Evolutionary conservation across 2,797 vertebrate genomes (phyloP).

Genomic region (Avahi laniger): DNA sequence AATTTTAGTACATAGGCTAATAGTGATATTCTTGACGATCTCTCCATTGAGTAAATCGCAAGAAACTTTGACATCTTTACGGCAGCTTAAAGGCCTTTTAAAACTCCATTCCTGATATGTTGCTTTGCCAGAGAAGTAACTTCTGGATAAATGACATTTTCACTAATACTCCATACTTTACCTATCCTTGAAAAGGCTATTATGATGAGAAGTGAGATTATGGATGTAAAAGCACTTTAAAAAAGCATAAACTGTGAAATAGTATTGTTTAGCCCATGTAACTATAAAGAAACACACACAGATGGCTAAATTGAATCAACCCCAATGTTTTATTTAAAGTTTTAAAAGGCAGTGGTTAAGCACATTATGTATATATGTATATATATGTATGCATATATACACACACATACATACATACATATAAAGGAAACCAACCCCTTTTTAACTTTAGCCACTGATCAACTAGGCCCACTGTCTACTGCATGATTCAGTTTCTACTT

Average conservation of each 20-base stretch:
- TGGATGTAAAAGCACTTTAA: neutral
- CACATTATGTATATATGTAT: conserved; percentile 70
- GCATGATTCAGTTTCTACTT: conserved; percentile 62
- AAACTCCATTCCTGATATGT: neutral
- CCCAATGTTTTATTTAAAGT: conserved; percentile 80
- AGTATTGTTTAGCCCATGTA: neutral
- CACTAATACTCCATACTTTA: neutral
- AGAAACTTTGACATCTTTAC: neutral
- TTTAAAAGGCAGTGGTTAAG: conserved; percentile 83
- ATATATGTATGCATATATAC: neutral
- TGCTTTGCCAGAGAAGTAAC: conserved; percentile 16
- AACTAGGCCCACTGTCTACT: conserved; percentile 52
- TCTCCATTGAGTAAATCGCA: neutral
- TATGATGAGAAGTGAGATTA: neutral
- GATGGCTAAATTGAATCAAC: conserved; percentile 77
- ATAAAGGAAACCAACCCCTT: conserved; percentile 70
- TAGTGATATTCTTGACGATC: neutral
- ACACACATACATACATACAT: neutral
- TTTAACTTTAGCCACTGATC: conserved; percentile 67
- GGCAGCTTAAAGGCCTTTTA: conserved; percentile 17
- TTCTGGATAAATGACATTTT: neutral
- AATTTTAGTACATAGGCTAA: neutral
- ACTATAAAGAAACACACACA: conserved; percentile 74
- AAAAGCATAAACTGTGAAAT: conserved; percentile 8
- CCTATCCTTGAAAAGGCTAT: neutral